Evolutionary conservation across 2,888 invertebrate species (phyloP), one percentile per base, ranked within the genome.

Genomic region (Serrognathus titanus): DNA sequence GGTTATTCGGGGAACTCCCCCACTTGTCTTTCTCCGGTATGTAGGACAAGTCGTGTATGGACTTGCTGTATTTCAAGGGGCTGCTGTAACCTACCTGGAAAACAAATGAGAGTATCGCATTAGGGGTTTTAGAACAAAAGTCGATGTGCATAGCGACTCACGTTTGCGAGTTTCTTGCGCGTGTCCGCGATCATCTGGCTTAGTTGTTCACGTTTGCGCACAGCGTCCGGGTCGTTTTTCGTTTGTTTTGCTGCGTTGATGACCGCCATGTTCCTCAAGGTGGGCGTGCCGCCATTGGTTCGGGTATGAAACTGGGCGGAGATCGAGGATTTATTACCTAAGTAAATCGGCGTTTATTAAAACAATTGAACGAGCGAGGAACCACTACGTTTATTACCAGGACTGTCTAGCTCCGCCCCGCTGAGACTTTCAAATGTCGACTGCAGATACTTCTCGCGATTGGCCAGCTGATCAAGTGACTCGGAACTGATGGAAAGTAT

Each of bases 131-230:
- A 46, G 5, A 16, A 11, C 16, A 45, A 6, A 6, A 31, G 7
- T n/a, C n/a, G n/a, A 31, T 3, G 24, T 7, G 24, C 1, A 7
- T 3, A 6, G 24, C 24, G 6, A 83, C 89, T 86, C 76, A 94
- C 94, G 74, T 87, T 94, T 80, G 94, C 92, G 60, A 94, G 78
- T 77, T 93, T 92, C 64, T 88, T 83, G 71, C 91, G 85, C 0
- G 93, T 93, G 78, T 94, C 93, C 70, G 90, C 86, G 66, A 92
- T 87, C 68, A 92, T 82, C 73, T 91, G 84, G 69, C 89, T 85
- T 61, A 95, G 80, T 71, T 94, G 93, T 74, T 93, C 90, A 3
- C 91, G 77, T 54, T 86, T 83, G 51, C 85, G 80, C 0, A 82
- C 80, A 0, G 86, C 83, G 58, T 88, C 88, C 0, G 84, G 80